Base-by-base conservation (phyloP, 2,888 invertebrate genomes). In the Cyclophora punctaria region DNA sequence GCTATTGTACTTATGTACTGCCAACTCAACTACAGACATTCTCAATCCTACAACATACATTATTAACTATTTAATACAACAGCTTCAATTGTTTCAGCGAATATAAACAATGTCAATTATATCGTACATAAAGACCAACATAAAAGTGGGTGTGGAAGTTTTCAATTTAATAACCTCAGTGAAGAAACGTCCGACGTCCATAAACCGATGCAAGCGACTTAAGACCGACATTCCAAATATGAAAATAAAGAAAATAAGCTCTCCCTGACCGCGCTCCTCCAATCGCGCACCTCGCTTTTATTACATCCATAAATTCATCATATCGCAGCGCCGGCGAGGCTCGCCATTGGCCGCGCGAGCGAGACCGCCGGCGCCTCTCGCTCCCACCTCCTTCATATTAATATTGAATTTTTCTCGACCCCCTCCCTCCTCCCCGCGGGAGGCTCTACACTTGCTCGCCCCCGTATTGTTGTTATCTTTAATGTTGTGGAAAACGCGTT, bases 301-400 rank as follows among this genome's bases (percentile, higher is more conserved):
- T 93, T 93, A 93, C 92, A 92, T 93, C 93, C 93, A 93, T 94
- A 94, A 93, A 93, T 94, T 91, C 92, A 92, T 92, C 92, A 92
- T 92, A 92, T 92, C 91, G 87, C 83, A 86, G 77, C 78, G 75
- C 75, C 80, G 75, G 78, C 80, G 75, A 75, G 69, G 78, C 81
- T 86, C 85, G 85, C 89, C 87, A 90, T 90, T 90, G 90, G 90
- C 83, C 87, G 87, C 74, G 84, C 75, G 75, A 88, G 78, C 67
- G 83, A 83, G 89, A 89, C 83, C 83, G 60, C 67, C 55, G 75
- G 80, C 80, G 70, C 67, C 64, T 90, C 90, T 90, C 90, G 73
- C 89, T 90, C 89, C 84, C 90, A 90, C 91, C 91, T 90, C 91
- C 90, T 90, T 90, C 91, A 92, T 93, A 93, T 93, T 93, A 93